Percentiles rank a stretch among this genome's conserved stretches.
Conservation (phyloP, 2,888 invertebrate genomes). For the Tinea pellionella region DNA sequence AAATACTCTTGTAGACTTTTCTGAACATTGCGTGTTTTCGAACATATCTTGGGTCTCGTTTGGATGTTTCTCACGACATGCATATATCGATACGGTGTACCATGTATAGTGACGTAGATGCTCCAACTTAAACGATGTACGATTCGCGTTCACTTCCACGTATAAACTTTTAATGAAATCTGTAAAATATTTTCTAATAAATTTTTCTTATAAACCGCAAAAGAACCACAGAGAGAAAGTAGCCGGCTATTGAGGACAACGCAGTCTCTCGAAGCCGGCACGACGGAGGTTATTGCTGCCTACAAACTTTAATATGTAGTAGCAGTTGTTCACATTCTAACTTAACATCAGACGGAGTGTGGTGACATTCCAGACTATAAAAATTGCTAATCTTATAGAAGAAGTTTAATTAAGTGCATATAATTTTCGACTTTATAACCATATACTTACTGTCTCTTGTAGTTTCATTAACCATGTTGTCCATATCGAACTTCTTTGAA, state of each 20-base stretch:
- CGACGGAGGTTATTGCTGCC: too few species aligned
- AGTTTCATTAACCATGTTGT: conserved; percentile 2
- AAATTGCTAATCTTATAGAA: too few species aligned
- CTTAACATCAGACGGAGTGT: too few species aligned
- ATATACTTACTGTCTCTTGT: background rate
- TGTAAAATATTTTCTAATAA: conserved; percentile 22
- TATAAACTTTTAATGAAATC: conserved; percentile 48
- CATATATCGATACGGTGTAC: conserved; percentile 81
- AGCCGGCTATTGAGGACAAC: too few species aligned
- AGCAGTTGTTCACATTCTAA: too few species aligned
- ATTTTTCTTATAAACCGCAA: too few species aligned
- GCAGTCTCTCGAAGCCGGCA: too few species aligned
- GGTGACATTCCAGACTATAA: too few species aligned
- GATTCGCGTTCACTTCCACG: conserved; percentile 62
- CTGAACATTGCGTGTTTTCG: conserved; percentile 59
- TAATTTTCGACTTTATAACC: background rate
- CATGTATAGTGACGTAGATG: conserved; percentile 80
- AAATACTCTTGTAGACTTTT: conserved; percentile 44
- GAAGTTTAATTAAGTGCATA: too few species aligned
- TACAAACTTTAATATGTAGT: too few species aligned
- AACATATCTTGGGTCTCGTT: conserved; percentile 58
- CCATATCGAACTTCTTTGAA: background rate
- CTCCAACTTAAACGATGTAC: conserved; percentile 30
- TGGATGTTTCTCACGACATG: conserved; percentile 76
- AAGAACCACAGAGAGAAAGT: too few species aligned